Evolutionary conservation across 2,888 invertebrate species (phyloP), one percentile per base, ranked within the genome.

Genomic region (Leucophenga maculata): DNA sequence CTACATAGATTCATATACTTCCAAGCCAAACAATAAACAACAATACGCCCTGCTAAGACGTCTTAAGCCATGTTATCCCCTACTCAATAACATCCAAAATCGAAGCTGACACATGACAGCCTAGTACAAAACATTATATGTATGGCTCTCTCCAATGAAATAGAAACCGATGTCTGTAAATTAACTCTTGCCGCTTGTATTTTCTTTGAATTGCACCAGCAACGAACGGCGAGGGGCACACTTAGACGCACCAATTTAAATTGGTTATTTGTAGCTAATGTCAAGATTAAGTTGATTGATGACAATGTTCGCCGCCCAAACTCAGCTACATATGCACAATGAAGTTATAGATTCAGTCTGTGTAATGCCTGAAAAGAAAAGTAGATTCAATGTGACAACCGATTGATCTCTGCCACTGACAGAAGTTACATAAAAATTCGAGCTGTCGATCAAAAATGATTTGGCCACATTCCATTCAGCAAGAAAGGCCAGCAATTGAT

Each of bases 241-340:
- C 32, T 44, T 69, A 59, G 73, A 70, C 77, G 80, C 80, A 82
- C 75, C 79, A 80, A 80, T 81, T 80, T 74, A 74, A 79, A 80
- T 80, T 62, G 50, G n/a, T 22, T 68, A 54, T 50, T 54, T 26
- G 50, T 39, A 64, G 65, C 66, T 66, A 75, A 74, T 77, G 77
- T 77, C 78, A 78, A 75, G 66, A 73, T 78, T 79, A 73, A 67
- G 78, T 80, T 81, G 81, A 81, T 81, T 82, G 81, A 81, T 81
- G 84, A 80, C 78, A 77, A 20, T 65, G 62, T 59, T 70, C 69
- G 62, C 68, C 71, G 65, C 70, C 73, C 73, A 74, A 74, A 75
- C 66, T 65, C 65, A 32, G 3, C 2, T 26, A 26, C 59, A 32
- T 31, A 59, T 57, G 26, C 22, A 26, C n/a, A 64, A 64, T 50